These are phyloP conservation scores for Lepus americanus DNA, from an alignment of 2,113 vertebrate genomes.

Conservation along the genomic window DNA sequence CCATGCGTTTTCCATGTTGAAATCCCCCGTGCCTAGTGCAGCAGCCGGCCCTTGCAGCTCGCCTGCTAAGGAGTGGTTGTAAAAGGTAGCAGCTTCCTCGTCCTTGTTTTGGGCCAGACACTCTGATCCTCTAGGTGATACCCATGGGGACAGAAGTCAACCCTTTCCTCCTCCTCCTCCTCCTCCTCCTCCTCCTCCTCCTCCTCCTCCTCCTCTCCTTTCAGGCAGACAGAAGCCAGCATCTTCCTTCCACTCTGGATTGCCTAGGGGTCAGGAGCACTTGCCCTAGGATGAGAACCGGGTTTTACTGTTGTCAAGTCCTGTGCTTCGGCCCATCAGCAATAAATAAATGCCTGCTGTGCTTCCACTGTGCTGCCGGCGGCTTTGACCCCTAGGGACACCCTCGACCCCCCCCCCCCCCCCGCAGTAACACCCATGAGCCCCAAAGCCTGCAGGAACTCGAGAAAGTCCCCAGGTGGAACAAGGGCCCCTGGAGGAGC, in stretches of 20 bases:
- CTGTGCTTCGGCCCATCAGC: background rate
- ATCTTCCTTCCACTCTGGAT: background rate
- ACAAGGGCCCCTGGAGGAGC: too few species aligned
- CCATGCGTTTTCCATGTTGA: background rate
- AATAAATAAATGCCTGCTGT: background rate
- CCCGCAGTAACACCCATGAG: background rate
- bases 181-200: too few species aligned
- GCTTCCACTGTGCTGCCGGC: too few species aligned
- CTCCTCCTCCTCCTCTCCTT: background rate
- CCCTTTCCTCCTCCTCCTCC: too few species aligned
- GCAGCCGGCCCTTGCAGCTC: rapidly evolving
- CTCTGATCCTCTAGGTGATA: too few species aligned
- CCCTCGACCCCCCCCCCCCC: background rate
- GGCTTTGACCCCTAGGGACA: background rate
- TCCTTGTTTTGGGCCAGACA: background rate
- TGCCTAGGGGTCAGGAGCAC: background rate
- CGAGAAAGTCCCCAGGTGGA: background rate
- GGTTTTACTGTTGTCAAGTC: background rate
- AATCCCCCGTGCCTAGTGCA: too few species aligned
- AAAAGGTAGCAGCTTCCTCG: background rate
- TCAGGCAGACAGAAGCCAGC: background rate
- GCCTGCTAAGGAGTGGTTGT: background rate
- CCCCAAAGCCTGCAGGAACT: background rate
- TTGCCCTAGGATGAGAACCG: background rate
- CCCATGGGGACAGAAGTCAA: background rate